These are phyloP conservation scores for Liasis olivaceus DNA, from an alignment of 2,797 vertebrate species.

Conservation along the genomic window DNA sequence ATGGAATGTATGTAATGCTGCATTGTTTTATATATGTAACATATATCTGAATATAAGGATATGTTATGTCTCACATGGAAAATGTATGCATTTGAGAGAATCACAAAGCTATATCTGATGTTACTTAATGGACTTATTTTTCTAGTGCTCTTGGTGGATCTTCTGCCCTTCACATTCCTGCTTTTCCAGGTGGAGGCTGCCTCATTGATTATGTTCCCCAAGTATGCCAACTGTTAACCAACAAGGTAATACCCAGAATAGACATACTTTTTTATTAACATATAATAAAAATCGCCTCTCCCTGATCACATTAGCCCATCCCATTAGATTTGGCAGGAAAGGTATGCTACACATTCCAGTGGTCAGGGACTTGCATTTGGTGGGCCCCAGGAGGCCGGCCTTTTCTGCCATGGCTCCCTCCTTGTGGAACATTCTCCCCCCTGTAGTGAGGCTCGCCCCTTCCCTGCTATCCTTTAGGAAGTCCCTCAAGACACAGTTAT, in stretches of 20 bases:
- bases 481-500: too few species aligned
- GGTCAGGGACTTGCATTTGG: too few species aligned
- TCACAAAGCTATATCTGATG: not conserved
- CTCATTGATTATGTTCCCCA: conserved; percentile 98
- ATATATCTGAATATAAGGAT: not conserved
- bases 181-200: conserved; percentile 94
- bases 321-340: too few species aligned
- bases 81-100: conserved; percentile 12
- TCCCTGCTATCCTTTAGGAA: too few species aligned
- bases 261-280: not conserved
- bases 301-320: too few species aligned
- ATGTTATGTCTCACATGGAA: not conserved
- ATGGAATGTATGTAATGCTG: not conserved
- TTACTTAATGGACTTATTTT: conserved; percentile 54
- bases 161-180: conserved; percentile 95
- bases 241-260: conserved; percentile 83
- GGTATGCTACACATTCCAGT: too few species aligned
- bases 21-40: not conserved
- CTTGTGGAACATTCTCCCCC: too few species aligned
- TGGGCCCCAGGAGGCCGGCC: too few species aligned
- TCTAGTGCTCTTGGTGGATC: conserved; percentile 93
- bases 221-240: conserved; percentile 96
- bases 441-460: too few species aligned
- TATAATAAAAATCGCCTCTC: too few species aligned
- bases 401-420: too few species aligned